Conservation (phyloP, 2,797 vertebrate genomes). For the Melanogrammus aeglefinus region DNA sequence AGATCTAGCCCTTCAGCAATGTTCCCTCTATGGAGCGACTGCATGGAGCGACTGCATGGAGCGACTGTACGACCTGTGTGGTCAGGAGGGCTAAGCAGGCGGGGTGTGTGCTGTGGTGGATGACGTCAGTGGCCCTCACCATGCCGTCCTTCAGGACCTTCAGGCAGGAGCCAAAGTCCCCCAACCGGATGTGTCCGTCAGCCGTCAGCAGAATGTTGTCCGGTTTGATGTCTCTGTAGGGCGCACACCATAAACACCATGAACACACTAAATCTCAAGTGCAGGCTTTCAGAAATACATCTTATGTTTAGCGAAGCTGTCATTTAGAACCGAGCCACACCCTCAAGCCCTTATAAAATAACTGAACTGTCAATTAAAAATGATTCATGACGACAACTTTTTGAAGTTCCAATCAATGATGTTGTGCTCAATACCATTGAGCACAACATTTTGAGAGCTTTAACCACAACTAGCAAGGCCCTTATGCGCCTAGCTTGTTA, state of each 20-base stretch:
- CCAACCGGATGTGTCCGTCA: constrained; percentile 80
- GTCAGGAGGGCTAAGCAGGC: no score
- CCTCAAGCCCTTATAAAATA: neutral
- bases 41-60: no score
- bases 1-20: no score
- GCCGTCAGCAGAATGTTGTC: constrained; percentile 84
- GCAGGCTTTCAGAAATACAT: neutral
- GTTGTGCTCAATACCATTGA: no score
- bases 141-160: constrained; percentile 75
- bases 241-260: neutral
- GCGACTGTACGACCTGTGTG: no score
- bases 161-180: constrained; percentile 87
- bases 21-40: no score
- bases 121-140: constrained; percentile 59
- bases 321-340: neutral
- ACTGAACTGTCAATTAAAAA: neutral
- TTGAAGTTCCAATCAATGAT: no score
- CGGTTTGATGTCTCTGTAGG: constrained; percentile 83
- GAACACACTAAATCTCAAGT: neutral
- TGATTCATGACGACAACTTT: no score
- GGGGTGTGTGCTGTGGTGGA: no score
- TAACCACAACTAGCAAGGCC: neutral
- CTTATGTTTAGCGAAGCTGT: neutral
- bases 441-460: neutral
- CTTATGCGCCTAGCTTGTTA: no score